phyloP scores from a whole-genome alignment of 2,113 vertebrate species.

The Eretmodus cyanostictus region DNA sequence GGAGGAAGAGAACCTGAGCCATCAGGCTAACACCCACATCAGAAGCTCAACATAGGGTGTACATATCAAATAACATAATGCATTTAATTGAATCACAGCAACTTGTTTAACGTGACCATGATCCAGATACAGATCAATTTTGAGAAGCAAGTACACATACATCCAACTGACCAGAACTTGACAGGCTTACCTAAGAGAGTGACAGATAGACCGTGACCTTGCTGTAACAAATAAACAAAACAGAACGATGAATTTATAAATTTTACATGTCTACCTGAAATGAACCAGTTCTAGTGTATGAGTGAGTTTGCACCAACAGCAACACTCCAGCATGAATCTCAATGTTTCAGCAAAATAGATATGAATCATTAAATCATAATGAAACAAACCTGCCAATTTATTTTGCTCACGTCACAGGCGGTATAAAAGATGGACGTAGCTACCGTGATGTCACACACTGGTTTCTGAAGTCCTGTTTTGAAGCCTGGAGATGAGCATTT shows the following conservation, averaged over 20 bases:
- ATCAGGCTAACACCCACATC: conserved; percentile 16
- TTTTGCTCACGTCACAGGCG: neutral
- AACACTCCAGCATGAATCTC: neutral
- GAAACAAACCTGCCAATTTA: neutral
- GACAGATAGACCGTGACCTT: neutral
- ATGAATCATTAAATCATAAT: neutral
- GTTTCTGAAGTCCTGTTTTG: neutral
- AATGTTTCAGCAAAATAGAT: neutral
- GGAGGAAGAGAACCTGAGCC: conserved; percentile 59
- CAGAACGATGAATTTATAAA: neutral
- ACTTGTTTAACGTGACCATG: neutral
- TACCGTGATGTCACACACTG: neutral
- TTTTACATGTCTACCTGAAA: neutral
- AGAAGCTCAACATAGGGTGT: neutral
- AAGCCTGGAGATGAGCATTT: neutral
- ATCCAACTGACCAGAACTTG: neutral
- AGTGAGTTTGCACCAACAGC: neutral
- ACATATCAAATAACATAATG: conserved; percentile 23
- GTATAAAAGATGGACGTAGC: neutral
- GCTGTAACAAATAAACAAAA: neutral
- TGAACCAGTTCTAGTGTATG: neutral
- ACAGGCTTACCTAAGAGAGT: neutral
- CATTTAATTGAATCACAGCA: conserved; percentile 3
- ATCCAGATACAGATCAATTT: neutral
- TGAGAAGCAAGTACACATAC: neutral